Conservation (phyloP, 2,888 invertebrate genomes). For the Phortica okadai region DNA sequence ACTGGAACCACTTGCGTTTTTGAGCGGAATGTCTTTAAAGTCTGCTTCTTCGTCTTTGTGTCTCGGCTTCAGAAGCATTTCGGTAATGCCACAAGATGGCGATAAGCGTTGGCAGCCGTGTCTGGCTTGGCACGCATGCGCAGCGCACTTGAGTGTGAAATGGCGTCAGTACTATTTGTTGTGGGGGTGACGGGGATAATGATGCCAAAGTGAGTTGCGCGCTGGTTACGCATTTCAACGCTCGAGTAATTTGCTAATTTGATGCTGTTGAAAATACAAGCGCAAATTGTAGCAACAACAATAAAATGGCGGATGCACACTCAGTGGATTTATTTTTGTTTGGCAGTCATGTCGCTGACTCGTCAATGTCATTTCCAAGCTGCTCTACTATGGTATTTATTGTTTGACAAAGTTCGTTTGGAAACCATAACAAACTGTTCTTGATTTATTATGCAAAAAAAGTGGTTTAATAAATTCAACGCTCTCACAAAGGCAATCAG, state of each 20-base stretch:
- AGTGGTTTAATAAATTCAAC: slow-evolving; percentile 15
- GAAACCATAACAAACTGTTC: not conserved
- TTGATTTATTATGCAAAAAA: not conserved
- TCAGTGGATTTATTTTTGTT: too few relatives aligned
- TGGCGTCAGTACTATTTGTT: not conserved
- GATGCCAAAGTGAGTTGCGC: not conserved
- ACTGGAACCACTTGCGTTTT: not conserved
- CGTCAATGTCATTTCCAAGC: too few relatives aligned
- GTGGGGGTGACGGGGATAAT: not conserved
- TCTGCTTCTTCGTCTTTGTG: not conserved
- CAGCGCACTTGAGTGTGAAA: slow-evolving; percentile 28
- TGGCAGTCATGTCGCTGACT: too few relatives aligned
- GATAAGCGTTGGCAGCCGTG: not conserved
- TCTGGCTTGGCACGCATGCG: not conserved
- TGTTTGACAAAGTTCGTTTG: too few relatives aligned
- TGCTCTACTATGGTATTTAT: too few relatives aligned
- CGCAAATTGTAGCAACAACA: not conserved
- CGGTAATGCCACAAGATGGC: too few relatives aligned
- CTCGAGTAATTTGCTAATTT: slow-evolving; percentile 19
- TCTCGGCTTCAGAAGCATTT: too few relatives aligned
- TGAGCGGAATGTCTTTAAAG: slow-evolving; percentile 3
- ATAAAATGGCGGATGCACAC: not conserved
- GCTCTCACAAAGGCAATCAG: slow-evolving; percentile 46
- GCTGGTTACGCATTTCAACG: slow-evolving; percentile 26
- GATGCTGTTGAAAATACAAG: not conserved